Evolutionary conservation across 1,140 invertebrate genomes (phyloP).

Genomic region (Hycleus cichorii): DNA sequence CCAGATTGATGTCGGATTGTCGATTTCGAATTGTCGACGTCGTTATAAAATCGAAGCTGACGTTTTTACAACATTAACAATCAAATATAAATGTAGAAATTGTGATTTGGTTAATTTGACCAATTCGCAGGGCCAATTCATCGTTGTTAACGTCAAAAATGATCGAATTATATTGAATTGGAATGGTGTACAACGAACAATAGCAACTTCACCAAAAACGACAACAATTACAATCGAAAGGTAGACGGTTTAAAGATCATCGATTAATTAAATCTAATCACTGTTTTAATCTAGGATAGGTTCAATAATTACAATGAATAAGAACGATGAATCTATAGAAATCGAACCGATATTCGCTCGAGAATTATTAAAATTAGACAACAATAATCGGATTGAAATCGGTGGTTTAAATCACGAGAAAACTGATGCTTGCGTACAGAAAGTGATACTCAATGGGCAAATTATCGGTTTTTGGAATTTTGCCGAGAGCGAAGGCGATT

Average conservation of each 20-base stretch:
- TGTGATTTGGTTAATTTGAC: conserved; percentile 12
- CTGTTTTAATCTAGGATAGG: conserved; percentile 9
- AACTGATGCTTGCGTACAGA: conserved; percentile 27
- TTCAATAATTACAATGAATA: conserved; percentile 19
- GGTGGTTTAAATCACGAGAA: conserved; percentile 8
- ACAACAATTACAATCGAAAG: no score
- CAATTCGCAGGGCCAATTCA: conserved; percentile 14
- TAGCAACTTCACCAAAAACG: no score
- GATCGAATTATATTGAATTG: neutral
- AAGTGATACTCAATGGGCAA: conserved; percentile 56
- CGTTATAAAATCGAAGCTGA: conserved; percentile 53
- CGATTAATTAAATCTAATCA: no score
- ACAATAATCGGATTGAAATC: conserved; percentile 19
- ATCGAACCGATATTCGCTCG: no score
- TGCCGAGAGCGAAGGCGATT: conserved; percentile 52
- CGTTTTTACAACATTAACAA: conserved; percentile 19
- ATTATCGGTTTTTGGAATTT: conserved; percentile 88
- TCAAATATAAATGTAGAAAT: conserved; percentile 26
- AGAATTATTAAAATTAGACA: conserved; percentile 13
- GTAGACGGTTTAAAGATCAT: no score
- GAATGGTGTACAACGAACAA: no score
- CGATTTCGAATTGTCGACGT: conserved; percentile 60
- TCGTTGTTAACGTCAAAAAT: neutral
- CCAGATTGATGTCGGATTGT: conserved; percentile 28
- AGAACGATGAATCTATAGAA: conserved; percentile 2